A percentile compares a stretch with the other conserved stretches of the same genome.
These are phyloP conservation scores for Oeneis ivallda DNA, from an alignment of 2,888 invertebrate species.

Conservation along the genomic window DNA sequence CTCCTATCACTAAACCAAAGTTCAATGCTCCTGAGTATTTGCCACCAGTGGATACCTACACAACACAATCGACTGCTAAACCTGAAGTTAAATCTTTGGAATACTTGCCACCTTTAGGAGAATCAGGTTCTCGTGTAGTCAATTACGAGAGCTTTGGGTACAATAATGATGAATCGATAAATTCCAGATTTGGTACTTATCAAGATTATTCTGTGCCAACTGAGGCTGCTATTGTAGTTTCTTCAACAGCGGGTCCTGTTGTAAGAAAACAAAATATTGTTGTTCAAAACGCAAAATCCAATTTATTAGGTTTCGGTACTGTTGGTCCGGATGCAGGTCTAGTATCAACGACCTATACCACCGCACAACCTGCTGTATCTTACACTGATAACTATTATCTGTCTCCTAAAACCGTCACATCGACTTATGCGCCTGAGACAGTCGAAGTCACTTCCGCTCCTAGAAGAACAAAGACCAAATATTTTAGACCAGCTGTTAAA, in stretches of 20 bases:
- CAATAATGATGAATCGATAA: constrained; percentile 44
- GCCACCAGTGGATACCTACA: constrained; percentile 55
- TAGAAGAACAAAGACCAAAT: constrained; percentile 42
- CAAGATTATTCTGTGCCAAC: constrained; percentile 45
- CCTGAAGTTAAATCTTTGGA: constrained; percentile 35
- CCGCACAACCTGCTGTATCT: constrained; percentile 52
- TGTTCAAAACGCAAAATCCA: constrained; percentile 65
- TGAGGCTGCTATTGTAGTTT: constrained; percentile 32
- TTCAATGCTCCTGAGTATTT: constrained; percentile 65
- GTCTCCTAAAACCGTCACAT: constrained; percentile 42
- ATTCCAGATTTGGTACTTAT: constrained; percentile 39
- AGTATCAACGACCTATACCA: constrained; percentile 51
- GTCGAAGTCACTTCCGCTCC: constrained; percentile 45
- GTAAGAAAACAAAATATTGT: constrained; percentile 60
- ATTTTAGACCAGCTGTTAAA: constrained; percentile 52
- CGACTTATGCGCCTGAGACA: constrained; percentile 48
- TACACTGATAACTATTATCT: constrained; percentile 47
- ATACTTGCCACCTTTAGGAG: constrained; percentile 38
- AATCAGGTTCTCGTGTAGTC: constrained; percentile 41
- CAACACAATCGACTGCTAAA: constrained; percentile 37
- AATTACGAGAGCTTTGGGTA: constrained; percentile 55
- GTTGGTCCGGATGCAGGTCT: constrained; percentile 64
- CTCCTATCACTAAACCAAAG: constrained; percentile 43
- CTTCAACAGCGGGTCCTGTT: constrained; percentile 40
- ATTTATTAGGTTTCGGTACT: constrained; percentile 63